Evolutionary conservation across 1,140 invertebrate genomes (phyloP), one percentile per base, ranked within the genome.

Genomic region (Oppia nitens): DNA sequence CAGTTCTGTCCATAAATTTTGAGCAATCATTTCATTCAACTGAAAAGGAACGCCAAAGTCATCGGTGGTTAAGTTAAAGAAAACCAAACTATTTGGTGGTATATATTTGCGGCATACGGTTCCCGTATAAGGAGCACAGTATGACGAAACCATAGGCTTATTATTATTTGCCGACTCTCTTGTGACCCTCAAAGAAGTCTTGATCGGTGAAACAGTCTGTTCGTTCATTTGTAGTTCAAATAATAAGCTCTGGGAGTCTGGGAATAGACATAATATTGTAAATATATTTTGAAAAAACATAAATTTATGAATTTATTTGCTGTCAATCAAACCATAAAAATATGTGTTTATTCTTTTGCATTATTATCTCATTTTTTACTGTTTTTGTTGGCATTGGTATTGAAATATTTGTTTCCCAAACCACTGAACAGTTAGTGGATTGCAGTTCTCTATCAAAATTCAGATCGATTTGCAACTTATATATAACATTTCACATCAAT

Each of bases 41-140:
- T 79, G 78, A 45, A 85, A 81, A 49, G 83, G 83, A 21, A 76
- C 77, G 64, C 78, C 78, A 55, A 60, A 62, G 12, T 64, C 68
- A 53, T 67, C 66, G 51, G 60, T 54, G 26, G 62, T 64, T 3
- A 63, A 77, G 66, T 86, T 86, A 68, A 85, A 90, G 83, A 85
- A 92, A 28, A 91, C 84, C 58, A 81, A 78, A 1, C 83, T 77
- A 26, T 75, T 78, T 51, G 77, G 78, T 21, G 74, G 76, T 27
- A 91, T 76, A 69, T 86, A 85, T 65, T 81, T 77, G 67, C 82
- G 84, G 71, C 91, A 95, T 61, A 91, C 80, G 70, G 84, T 81
- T 27, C 89, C 90, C 74, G 80, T 84, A 71, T 95, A 95, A 2
- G 81, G 80, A 21, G 82, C 83, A 77, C 91, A 95, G 70, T 85